Evolutionary conservation across 2,113 vertebrate species (phyloP).

Genomic region (Cichladusa arquata): DNA sequence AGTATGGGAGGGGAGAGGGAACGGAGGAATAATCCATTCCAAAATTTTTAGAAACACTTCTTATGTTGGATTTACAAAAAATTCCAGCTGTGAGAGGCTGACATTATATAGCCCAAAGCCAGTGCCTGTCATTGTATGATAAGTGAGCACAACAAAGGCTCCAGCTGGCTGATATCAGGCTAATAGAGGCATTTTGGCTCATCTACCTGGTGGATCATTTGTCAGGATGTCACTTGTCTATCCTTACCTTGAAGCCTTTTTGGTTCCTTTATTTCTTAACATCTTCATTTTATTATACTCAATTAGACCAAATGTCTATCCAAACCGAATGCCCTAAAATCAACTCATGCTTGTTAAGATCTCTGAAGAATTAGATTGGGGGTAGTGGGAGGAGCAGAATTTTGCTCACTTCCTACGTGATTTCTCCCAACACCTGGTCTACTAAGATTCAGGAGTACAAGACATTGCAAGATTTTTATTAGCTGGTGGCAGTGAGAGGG

Average conservation of each 20-base stretch:
- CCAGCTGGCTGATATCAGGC: constrained; percentile 66
- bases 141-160: constrained; percentile 57
- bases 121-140: constrained; percentile 55
- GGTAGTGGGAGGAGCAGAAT: background rate
- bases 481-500: constrained; percentile 34
- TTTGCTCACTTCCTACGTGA: constrained; percentile 1
- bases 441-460: background rate
- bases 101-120: constrained; percentile 56
- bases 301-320: background rate
- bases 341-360: background rate
- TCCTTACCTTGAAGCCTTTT: constrained; percentile 51
- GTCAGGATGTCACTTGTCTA: constrained; percentile 43
- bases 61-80: constrained; percentile 30
- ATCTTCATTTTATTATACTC: constrained; percentile 47
- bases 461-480: constrained; percentile 39
- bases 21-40: background rate
- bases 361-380: background rate
- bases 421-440: constrained; percentile 20
- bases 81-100: constrained; percentile 52
- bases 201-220: constrained; percentile 54
- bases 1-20: background rate
- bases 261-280: constrained; percentile 41
- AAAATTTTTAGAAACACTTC: background rate
- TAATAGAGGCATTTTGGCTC: constrained; percentile 63
- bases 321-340: background rate